Evolutionary conservation across 2,888 invertebrate species (phyloP).

Genomic region (Encarsia formosa): DNA sequence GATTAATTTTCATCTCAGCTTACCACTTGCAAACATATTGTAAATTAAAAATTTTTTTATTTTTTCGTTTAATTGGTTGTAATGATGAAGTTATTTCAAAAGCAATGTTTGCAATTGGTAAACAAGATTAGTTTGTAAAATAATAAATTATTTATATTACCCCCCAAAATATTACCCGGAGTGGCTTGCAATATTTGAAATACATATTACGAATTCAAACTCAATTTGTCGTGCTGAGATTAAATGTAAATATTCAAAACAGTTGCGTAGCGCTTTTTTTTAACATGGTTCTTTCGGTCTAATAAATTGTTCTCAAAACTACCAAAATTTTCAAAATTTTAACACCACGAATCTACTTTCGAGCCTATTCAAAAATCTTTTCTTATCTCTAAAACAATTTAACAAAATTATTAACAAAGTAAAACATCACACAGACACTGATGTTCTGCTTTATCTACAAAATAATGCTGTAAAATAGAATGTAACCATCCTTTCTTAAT

Average conservation of each 20-base stretch:
- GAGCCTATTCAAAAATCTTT: too few relatives aligned
- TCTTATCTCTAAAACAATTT: too few relatives aligned
- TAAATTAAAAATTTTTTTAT: background rate
- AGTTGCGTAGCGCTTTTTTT: slow-evolving; percentile 20
- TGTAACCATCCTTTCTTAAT: too few relatives aligned
- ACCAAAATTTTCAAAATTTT: slow-evolving; percentile 16
- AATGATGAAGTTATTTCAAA: background rate
- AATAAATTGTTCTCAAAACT: background rate
- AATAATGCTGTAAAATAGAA: too few relatives aligned
- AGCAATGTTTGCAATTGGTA: slow-evolving; percentile 12
- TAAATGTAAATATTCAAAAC: too few relatives aligned
- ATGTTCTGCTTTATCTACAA: too few relatives aligned
- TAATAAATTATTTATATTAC: slow-evolving; percentile 5
- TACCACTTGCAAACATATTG: slow-evolving; percentile 13
- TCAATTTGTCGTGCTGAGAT: slow-evolving; percentile 10
- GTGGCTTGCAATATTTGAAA: slow-evolving; percentile 23
- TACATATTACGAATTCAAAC: slow-evolving; percentile 4
- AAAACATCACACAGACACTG: too few relatives aligned
- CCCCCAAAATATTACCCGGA: slow-evolving; percentile 10
- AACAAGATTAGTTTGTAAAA: background rate
- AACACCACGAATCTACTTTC: too few relatives aligned
- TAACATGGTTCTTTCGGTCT: background rate
- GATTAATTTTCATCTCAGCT: slow-evolving; percentile 17
- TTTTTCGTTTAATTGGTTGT: background rate
- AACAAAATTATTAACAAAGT: too few relatives aligned